Evolutionary conservation across 1,140 invertebrate genomes (phyloP).

Genomic region (Aradophagus sp.): DNA sequence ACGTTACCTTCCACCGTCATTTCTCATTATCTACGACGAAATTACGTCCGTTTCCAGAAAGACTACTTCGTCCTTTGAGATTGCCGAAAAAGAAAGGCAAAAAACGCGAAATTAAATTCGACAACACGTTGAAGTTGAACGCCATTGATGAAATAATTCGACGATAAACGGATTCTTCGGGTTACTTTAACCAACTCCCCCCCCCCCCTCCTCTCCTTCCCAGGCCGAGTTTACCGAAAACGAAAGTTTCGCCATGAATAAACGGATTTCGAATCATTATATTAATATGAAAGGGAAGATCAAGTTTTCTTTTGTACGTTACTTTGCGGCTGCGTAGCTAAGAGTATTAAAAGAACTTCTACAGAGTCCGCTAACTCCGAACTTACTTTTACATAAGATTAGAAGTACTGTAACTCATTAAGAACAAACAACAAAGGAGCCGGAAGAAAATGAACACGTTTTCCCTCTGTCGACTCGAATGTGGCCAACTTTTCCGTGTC

Average conservation of each 20-base stretch:
- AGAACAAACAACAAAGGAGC: constrained; percentile 52
- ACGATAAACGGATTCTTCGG: no score
- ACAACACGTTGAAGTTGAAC: no score
- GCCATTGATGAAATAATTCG: no score
- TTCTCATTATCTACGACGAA: no score
- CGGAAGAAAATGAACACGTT: constrained; percentile 48
- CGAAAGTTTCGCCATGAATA: constrained; percentile 45
- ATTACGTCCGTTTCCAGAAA: no score
- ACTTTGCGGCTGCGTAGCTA: constrained; percentile 43
- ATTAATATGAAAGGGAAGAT: constrained; percentile 53
- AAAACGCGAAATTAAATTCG: no score
- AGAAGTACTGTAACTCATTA: constrained; percentile 57
- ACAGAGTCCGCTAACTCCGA: constrained; percentile 43
- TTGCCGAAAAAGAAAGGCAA: no score
- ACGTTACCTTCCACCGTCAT: no score
- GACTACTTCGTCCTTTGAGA: no score
- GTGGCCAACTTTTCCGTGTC: constrained; percentile 25
- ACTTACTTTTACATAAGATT: constrained; percentile 58
- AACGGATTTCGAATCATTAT: constrained; percentile 52
- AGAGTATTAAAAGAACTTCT: constrained; percentile 55
- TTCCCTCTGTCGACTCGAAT: constrained; percentile 18
- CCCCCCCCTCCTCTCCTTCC: no score
- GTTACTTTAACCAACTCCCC: no score
- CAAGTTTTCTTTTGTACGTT: constrained; percentile 51
- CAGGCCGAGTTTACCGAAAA: constrained; percentile 21